Base-by-base conservation (phyloP, 1,140 invertebrate species). In the Formica exsecta region DNA sequence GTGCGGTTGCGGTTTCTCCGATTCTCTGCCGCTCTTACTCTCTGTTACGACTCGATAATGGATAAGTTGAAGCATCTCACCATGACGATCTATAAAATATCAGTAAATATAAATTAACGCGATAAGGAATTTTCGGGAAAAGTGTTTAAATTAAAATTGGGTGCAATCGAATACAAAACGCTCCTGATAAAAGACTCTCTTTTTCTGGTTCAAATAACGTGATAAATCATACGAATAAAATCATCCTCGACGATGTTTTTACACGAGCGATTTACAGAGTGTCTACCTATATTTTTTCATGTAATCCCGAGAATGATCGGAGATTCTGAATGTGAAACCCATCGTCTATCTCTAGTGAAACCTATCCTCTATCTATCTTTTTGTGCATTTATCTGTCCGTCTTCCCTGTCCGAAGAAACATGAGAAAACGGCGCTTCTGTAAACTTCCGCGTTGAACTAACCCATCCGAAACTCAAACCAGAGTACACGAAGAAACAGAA, bases 1-100 rank as follows among this genome's bases (percentile, higher is more conserved):
- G 16, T 73, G 75, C 59, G 75, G 77, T 90, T 84, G 85, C 65
- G 83, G 73, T 88, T 90, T 68, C 48, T 61, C 65, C 48, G 48
- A 44, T 61, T 74, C 68, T 19, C 71, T 32, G 62, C 65, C 48
- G 44, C 44, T 48, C 48, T 51, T 76, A 71, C 68, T 71, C 71
- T 48, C 54, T 1, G 32, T 62, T 83, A 80, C 76, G 76, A 79
- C 64, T 87, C 87, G 86, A 76, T 91, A 91, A 91, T 90, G 84
- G 89, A n/a, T 44, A 90, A 90, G 90, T 91, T 91, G 64, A 85
- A 86, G 38, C 51, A 32, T 22, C 29, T 54, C 54, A 16, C 32
- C 13, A 44, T 54, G 51, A 66, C 65, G 36, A 59, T 57, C 22
- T 36, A 70, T 57, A 70, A 70, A 64, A 36, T 29, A 41, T 77